Conservation (phyloP, 2,888 invertebrate species). For the Chymomyza procnemis region DNA sequence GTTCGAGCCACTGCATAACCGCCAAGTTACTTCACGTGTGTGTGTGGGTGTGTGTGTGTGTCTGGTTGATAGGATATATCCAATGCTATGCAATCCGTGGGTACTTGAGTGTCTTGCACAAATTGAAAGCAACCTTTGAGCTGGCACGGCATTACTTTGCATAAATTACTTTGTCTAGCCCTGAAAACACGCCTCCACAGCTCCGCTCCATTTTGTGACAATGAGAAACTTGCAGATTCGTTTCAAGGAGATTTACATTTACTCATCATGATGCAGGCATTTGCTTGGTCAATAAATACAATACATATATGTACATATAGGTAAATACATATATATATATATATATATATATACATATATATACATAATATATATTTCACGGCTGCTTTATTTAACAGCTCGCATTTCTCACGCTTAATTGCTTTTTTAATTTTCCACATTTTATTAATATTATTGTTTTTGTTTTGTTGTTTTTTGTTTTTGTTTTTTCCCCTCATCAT, state of each 20-base stretch:
- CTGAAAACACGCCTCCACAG: not conserved
- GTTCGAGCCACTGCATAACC: no score
- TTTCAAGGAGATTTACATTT: not conserved
- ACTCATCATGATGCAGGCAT: conserved; percentile 11
- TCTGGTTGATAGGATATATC: no score
- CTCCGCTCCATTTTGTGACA: not conserved
- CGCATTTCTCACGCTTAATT: conserved; percentile 57
- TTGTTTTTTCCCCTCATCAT: conserved; percentile 26
- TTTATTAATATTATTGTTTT: conserved; percentile 1
- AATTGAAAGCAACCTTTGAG: conserved; percentile 50
- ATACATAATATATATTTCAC: not conserved
- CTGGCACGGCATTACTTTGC: conserved; percentile 54
- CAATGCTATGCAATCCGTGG: not conserved
- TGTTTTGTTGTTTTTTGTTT: not conserved
- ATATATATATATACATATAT: not conserved
- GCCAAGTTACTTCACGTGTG: not conserved
- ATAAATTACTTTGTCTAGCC: conserved; percentile 44
- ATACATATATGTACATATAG: not conserved
- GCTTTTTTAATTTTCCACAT: conserved; percentile 50
- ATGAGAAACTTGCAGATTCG: not conserved
- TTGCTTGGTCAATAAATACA: conserved; percentile 66
- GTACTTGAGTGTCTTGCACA: conserved; percentile 48
- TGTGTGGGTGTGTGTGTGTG: not conserved
- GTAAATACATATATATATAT: no score
- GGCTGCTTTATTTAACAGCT: not conserved